Percentiles rank a stretch among this genome's conserved stretches.
phyloP scores from a whole-genome alignment of 2,888 invertebrate species.

The Incurvaria masculella region DNA sequence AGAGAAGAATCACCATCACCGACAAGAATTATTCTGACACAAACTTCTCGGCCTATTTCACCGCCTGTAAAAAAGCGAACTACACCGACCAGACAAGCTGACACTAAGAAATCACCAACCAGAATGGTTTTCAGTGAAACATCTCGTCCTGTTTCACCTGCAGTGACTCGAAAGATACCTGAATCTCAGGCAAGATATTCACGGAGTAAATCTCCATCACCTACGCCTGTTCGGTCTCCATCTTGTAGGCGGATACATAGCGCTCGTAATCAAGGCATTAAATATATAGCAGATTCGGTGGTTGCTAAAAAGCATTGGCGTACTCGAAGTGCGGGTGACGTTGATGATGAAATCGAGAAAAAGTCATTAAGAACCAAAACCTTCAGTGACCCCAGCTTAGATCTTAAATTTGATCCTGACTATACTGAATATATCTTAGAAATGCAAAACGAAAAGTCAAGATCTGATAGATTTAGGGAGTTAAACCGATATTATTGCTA shows the following conservation, averaged over 20 bases:
- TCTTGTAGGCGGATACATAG: slow-evolving; percentile 63
- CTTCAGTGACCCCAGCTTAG: slow-evolving; percentile 34
- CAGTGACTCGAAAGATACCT: slow-evolving; percentile 20
- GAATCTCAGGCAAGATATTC: neutral
- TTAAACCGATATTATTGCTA: slow-evolving; percentile 82
- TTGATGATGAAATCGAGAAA: slow-evolving; percentile 37
- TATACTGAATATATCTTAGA: slow-evolving; percentile 67
- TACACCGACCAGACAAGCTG: neutral
- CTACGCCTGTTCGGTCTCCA: slow-evolving; percentile 62
- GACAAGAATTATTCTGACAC: slow-evolving; percentile 23
- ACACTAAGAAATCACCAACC: neutral
- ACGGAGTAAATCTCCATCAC: slow-evolving; percentile 52
- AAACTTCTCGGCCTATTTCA: neutral
- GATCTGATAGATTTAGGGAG: slow-evolving; percentile 79
- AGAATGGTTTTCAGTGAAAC: slow-evolving; percentile 33
- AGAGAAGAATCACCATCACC: slow-evolving; percentile 29
- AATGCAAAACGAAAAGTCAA: slow-evolving; percentile 61
- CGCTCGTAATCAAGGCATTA: slow-evolving; percentile 37
- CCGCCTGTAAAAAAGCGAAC: neutral
- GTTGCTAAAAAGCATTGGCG: slow-evolving; percentile 49
- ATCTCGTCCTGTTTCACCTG: slow-evolving; percentile 36
- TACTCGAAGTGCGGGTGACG: slow-evolving; percentile 66
- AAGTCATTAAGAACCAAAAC: slow-evolving; percentile 20
- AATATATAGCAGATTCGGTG: slow-evolving; percentile 31
- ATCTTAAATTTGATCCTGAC: slow-evolving; percentile 50